Evolutionary conservation across 2,113 vertebrate genomes (phyloP).

Genomic region (Camelus bactrianus): DNA sequence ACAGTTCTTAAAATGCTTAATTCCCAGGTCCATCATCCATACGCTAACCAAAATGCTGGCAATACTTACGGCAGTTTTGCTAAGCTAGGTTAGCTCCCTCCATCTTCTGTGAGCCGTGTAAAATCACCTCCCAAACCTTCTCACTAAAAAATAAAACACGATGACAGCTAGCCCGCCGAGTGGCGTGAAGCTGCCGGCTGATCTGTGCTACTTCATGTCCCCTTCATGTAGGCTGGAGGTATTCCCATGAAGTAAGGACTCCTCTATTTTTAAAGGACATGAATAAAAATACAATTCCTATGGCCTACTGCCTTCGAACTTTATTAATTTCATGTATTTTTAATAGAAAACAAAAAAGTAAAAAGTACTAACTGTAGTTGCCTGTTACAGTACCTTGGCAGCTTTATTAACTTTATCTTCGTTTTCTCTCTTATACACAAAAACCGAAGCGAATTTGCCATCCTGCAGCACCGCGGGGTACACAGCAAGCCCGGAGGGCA

Average conservation of each 20-base stretch:
- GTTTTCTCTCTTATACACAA: conserved; percentile 94
- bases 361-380: neutral
- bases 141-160: neutral
- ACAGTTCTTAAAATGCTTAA: neutral
- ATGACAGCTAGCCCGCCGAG: neutral
- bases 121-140: neutral
- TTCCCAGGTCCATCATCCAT: neutral
- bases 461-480: conserved; percentile 92
- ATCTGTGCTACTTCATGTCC: neutral
- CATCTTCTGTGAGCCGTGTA: neutral
- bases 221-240: neutral
- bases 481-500: conserved; percentile 92
- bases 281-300: neutral
- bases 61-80: neutral
- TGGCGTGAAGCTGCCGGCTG: neutral
- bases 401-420: conserved; percentile 97
- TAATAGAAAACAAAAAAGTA: neutral
- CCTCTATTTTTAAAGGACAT: neutral
- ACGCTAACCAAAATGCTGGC: neutral
- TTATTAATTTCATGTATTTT: neutral
- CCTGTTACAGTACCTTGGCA: conserved; percentile 90
- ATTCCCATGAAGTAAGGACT: neutral
- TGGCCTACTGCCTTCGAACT: neutral
- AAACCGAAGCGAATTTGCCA: conserved; percentile 93
- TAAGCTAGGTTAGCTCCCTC: neutral